Base-by-base conservation (phyloP, 2,888 invertebrate species). In the Anarsia innoxiella region DNA sequence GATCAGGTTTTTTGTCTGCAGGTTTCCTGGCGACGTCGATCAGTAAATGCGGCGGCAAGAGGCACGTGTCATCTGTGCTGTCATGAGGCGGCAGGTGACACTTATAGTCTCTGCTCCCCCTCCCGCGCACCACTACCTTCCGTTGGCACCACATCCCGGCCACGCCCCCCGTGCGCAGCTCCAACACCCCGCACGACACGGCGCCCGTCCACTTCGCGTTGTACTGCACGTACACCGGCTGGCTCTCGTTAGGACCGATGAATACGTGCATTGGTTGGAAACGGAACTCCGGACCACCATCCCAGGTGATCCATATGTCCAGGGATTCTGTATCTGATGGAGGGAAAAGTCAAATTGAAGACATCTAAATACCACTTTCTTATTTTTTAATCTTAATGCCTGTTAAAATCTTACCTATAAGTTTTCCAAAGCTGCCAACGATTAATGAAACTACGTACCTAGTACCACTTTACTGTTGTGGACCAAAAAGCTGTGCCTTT, bases 41-140 rank as follows among this genome's bases (percentile, higher is more conserved):
- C n/a, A n/a, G n/a, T n/a, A n/a, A n/a, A n/a, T n/a, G n/a, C n/a
- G n/a, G n/a, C n/a, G 19, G 19, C 19, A 19, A 39, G 5, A 65
- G 52, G 9, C 36, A 46, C 9, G 41, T 5, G 45, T 65, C 63
- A 42, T 64, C 65, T 2, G 70, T 70, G 51, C 60, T 44, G 56
- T 70, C 72, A 50, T 64, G 65, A 16, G 31, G 6, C 3, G 41
- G 16, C 16, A 12, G 23, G 27, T 40, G 49, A 36, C 56, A 59
- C 47, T 49, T 53, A 45, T 39, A 39, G 54, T 62, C 63, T 4
- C 62, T 61, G 38, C 59, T 19, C 26, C 66, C 56, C 12, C 40
- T 5, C 9, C 59, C 66, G 39, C 58, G 53, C 39, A 54, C 59
- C 2, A 30, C 8, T 35, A 49, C 47, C 27, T 13, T 31, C 19